Percentiles rank a stretch among this genome's conserved stretches.
phyloP scores from a whole-genome alignment of 2,888 invertebrate species.

The Cantharis flavilabris region DNA sequence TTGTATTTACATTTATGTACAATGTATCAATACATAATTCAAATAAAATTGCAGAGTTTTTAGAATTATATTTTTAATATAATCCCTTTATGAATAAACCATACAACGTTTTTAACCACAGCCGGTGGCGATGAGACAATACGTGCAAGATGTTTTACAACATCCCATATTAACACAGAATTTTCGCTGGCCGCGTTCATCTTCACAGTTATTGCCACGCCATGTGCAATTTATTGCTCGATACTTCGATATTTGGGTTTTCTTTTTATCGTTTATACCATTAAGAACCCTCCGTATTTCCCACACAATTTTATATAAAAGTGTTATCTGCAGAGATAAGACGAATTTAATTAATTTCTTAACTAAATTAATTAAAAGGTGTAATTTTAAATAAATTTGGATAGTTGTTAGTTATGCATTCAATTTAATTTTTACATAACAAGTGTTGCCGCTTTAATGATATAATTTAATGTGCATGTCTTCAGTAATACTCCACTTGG shows the following conservation, averaged over 20 bases:
- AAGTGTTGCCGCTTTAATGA: constrained; percentile 45
- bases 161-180: constrained; percentile 28
- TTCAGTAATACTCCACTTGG: constrained; percentile 49
- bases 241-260: constrained; percentile 5
- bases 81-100: constrained; percentile 16
- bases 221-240: constrained; percentile 26
- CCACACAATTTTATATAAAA: constrained; percentile 3
- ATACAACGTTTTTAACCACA: constrained; percentile 23
- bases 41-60: background rate
- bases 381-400: background rate
- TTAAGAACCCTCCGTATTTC: background rate
- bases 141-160: constrained; percentile 19
- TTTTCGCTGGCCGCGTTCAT: constrained; percentile 25
- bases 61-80: background rate
- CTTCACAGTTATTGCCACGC: constrained; percentile 20
- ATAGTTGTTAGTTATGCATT: background rate
- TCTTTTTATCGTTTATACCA: background rate
- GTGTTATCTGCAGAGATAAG: background rate
- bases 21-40: background rate
- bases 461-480: constrained; percentile 51
- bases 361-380: background rate
- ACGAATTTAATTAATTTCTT: background rate
- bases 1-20: background rate
- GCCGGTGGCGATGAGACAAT: constrained; percentile 27
- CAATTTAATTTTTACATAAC: constrained; percentile 17